Conservation (phyloP, 1,140 invertebrate species). For the Tetramorium parvispinum region DNA sequence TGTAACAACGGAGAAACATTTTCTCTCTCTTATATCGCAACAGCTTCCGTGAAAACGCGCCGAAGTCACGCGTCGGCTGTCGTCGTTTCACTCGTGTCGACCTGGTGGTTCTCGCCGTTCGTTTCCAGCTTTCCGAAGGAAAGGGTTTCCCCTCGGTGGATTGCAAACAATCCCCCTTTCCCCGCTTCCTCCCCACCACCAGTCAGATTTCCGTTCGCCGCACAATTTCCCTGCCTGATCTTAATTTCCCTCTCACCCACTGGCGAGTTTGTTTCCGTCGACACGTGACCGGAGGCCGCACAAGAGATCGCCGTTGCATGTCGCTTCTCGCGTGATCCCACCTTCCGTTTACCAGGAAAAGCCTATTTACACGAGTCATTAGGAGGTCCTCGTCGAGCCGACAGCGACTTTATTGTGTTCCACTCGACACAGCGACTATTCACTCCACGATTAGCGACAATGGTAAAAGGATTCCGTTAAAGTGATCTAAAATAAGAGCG, state of each 20-base stretch:
- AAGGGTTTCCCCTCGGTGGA: slow-evolving; percentile 9
- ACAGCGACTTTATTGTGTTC: background rate
- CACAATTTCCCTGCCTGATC: slow-evolving; percentile 35
- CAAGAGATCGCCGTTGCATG: slow-evolving; percentile 39
- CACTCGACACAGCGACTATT: background rate
- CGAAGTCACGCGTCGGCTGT: slow-evolving; percentile 5
- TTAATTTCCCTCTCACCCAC: slow-evolving; percentile 43
- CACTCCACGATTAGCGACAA: background rate
- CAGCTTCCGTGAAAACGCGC: slow-evolving; percentile 1
- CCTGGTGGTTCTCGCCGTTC: background rate
- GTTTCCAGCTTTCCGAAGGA: slow-evolving; percentile 10
- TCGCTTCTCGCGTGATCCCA: slow-evolving; percentile 33
- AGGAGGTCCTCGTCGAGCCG: background rate
- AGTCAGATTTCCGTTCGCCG: slow-evolving; percentile 18
- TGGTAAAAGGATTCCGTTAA: background rate
- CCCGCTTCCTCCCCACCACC: background rate
- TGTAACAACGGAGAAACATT: background rate
- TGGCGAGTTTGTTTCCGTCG: slow-evolving; percentile 9
- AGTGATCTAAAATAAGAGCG: background rate
- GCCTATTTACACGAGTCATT: slow-evolving; percentile 52
- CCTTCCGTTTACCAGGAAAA: slow-evolving; percentile 48
- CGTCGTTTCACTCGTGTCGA: background rate
- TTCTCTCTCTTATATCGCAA: background rate
- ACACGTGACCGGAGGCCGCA: slow-evolving; percentile 34
- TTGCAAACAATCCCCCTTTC: background rate